Base-by-base conservation (phyloP, 1,140 invertebrate species). In the Bombus breviceps region DNA sequence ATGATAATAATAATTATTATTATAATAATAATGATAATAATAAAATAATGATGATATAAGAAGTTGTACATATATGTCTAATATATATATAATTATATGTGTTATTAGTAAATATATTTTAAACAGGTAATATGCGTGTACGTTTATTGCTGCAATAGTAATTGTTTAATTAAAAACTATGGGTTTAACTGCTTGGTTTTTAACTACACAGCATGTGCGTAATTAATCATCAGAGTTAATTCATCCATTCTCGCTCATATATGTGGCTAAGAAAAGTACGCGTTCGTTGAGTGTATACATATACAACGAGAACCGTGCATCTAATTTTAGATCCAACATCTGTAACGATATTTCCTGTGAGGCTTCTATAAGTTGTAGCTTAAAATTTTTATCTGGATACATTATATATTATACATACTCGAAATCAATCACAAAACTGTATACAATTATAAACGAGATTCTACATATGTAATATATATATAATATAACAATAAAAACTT, bases 311-410 rank as follows among this genome's bases (percentile, higher is more conserved):
- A n/a, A 64, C 4, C 34, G 3, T n/a, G 53, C 2, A 13, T 76
- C 81, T 76, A 83, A 76, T 66, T 83, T 83, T 83, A 83, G 72
- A 83, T 25, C 22, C 22, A 41, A 81, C n/a, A 34, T 81, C 37
- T 43, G 69, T 73, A 41, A 81, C 53, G 37, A 66, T 66, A 66
- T n/a, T 76, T 75, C 41, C 12, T 5, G 59, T 13, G 59, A n/a
- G n/a, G 47, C 10, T n/a, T 62, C 59, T 62, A 53, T n/a, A 47
- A n/a, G 8, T 18, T 5, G 22, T 43, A 39, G 15, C n/a, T 64
- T 32, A 13, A 82, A 47, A 64, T 34, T 66, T 66, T 18, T 18
- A 34, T 34, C 32, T 34, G n/a, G 13, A 34, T 37, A 64, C 13
- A 37, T 37, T 68, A 68, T 68, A 68, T 10, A 68, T 22, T 37